Evolutionary conservation across 2,113 vertebrate genomes (phyloP).

Genomic region (Oxyruncus cristatus): DNA sequence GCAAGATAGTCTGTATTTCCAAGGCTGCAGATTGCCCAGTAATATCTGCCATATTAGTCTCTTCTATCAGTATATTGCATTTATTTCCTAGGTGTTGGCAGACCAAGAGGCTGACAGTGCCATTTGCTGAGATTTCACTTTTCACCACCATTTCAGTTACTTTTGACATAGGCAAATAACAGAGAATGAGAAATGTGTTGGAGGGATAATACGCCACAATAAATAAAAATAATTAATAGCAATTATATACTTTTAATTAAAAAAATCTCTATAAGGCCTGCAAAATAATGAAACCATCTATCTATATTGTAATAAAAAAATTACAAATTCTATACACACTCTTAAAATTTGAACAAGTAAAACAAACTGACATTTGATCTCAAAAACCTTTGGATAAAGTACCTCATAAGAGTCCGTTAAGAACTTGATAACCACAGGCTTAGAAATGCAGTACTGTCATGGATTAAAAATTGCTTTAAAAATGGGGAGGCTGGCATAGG

Average conservation of each 20-base stretch:
- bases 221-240: not conserved
- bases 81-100: not conserved
- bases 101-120: not conserved
- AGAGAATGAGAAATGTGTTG: not conserved
- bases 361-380: constrained; percentile 27
- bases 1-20: not conserved
- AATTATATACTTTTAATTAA: not conserved
- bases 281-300: not conserved
- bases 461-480: not conserved
- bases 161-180: not conserved
- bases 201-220: not conserved
- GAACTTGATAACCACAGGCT: not conserved
- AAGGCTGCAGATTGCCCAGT: not conserved
- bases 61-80: not conserved
- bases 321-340: not conserved
- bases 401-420: not conserved
- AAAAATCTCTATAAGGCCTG: not conserved
- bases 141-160: not conserved
- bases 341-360: constrained; percentile 8
- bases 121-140: not conserved
- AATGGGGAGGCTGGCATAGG: not conserved
- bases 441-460: not conserved
- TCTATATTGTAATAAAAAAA: not conserved
- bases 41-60: not conserved
- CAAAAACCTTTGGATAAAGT: not conserved